Percentiles rank a stretch among this genome's conserved stretches.
These are phyloP conservation scores for Fabriciana adippe DNA, from an alignment of 2,888 invertebrate species.

Conservation along the genomic window DNA sequence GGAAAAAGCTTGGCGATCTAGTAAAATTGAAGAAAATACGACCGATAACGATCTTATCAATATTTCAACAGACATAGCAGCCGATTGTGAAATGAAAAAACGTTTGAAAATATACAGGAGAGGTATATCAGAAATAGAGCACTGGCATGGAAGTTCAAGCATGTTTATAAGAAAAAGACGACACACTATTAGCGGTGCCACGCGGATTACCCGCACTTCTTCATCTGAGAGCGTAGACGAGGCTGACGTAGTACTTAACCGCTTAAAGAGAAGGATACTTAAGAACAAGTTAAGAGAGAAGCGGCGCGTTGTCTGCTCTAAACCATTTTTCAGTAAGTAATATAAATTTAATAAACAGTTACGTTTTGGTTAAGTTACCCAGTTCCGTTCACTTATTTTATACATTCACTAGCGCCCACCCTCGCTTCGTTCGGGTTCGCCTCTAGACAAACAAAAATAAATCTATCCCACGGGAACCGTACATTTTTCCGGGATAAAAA, in stretches of 20 bases:
- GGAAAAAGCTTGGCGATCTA: slow-evolving; percentile 49
- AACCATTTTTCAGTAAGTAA: slow-evolving; percentile 66
- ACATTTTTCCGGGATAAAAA: too few species aligned
- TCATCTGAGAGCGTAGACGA: slow-evolving; percentile 80
- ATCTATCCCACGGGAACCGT: too few species aligned
- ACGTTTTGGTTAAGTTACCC: too few species aligned
- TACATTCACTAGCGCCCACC: too few species aligned
- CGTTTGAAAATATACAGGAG: slow-evolving; percentile 78
- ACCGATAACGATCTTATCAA: slow-evolving; percentile 71
- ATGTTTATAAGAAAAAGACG: slow-evolving; percentile 63
- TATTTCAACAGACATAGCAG: slow-evolving; percentile 68
- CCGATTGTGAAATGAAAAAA: slow-evolving; percentile 74
- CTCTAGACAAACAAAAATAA: too few species aligned
- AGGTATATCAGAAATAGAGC: slow-evolving; percentile 73
- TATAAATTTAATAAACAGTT: not conserved
- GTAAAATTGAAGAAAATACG: slow-evolving; percentile 57
- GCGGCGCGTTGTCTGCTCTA: slow-evolving; percentile 63
- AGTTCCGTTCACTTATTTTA: not conserved
- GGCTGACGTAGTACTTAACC: slow-evolving; percentile 76
- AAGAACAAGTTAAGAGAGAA: slow-evolving; percentile 77
- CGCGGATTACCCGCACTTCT: slow-evolving; percentile 62
- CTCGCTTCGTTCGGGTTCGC: too few species aligned
- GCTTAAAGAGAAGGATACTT: slow-evolving; percentile 76
- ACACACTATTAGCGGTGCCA: slow-evolving; percentile 64
- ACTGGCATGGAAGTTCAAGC: slow-evolving; percentile 52